These are phyloP conservation scores for Bucorvus abyssinicus DNA, from an alignment of 2,797 vertebrate species.

Conservation along the genomic window DNA sequence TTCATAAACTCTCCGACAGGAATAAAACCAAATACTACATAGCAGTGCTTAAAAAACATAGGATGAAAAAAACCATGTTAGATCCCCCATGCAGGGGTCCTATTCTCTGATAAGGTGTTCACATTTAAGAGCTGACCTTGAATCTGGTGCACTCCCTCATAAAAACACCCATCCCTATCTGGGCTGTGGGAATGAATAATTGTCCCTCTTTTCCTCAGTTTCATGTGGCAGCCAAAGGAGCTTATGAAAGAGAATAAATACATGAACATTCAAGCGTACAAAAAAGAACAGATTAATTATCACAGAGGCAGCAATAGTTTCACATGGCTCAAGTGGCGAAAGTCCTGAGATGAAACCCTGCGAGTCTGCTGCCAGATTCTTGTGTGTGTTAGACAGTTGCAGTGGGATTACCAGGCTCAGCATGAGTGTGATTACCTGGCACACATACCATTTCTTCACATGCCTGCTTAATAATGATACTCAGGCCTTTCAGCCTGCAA, in stretches of 20 bases:
- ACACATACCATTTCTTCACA: not conserved
- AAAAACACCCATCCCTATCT: not conserved
- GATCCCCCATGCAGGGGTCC: not conserved
- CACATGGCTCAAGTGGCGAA: not conserved
- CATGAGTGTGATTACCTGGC: not conserved
- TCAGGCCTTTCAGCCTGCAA: not conserved
- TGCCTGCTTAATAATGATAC: not conserved
- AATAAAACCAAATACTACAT: not conserved
- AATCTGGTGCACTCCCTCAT: not conserved
- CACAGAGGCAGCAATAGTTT: not conserved
- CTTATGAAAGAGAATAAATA: slow-evolving; percentile 22
- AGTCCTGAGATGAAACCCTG: not conserved
- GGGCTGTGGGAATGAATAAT: not conserved
- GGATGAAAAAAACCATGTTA: fast-evolving
- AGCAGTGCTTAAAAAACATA: not conserved
- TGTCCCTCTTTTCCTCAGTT: not conserved
- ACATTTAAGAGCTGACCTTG: not conserved
- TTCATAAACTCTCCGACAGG: not conserved
- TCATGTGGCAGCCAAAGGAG: not conserved
- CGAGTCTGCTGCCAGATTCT: not conserved
- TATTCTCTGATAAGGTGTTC: not conserved
- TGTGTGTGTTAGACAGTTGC: not conserved
- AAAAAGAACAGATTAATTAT: slow-evolving; percentile 28
- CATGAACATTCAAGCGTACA: not conserved
- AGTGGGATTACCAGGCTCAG: slow-evolving; percentile 6